Percentiles rank a stretch among this genome's conserved stretches.
These are phyloP conservation scores for Pristiophorus japonicus DNA, from an alignment of 2,113 vertebrate genomes.

Conservation along the genomic window DNA sequence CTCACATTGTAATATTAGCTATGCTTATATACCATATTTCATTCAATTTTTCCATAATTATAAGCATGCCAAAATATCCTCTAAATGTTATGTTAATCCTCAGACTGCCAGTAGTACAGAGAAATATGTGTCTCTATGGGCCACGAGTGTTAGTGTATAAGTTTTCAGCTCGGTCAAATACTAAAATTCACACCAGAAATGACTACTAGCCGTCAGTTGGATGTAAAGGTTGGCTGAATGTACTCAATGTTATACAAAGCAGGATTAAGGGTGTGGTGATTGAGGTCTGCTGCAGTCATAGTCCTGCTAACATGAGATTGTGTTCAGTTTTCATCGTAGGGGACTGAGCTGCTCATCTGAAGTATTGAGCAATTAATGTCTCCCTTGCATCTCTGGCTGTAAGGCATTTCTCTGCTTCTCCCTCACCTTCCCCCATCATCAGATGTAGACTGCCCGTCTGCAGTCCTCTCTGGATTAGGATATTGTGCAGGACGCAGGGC, in stretches of 20 bases:
- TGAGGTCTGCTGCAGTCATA: too few species aligned
- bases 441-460: background rate
- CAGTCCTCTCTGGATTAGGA: background rate
- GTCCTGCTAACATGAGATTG: too few species aligned
- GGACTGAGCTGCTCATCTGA: background rate
- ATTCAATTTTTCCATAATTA: background rate
- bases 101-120: background rate
- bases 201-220: background rate
- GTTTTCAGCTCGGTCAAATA: background rate
- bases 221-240: background rate
- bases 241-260: background rate
- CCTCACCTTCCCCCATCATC: background rate
- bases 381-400: background rate
- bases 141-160: background rate
- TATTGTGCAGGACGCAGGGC: background rate
- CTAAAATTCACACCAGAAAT: background rate
- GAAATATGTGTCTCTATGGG: background rate
- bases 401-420: background rate
- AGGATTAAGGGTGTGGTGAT: background rate
- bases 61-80: background rate
- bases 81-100: background rate
- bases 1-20: background rate
- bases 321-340: background rate
- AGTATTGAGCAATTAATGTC: background rate
- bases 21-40: background rate